A percentile compares a stretch with the other conserved stretches of the same genome.
These are phyloP conservation scores for Ganaspis brasiliensis DNA, from an alignment of 2,888 invertebrate genomes.

Conservation along the genomic window DNA sequence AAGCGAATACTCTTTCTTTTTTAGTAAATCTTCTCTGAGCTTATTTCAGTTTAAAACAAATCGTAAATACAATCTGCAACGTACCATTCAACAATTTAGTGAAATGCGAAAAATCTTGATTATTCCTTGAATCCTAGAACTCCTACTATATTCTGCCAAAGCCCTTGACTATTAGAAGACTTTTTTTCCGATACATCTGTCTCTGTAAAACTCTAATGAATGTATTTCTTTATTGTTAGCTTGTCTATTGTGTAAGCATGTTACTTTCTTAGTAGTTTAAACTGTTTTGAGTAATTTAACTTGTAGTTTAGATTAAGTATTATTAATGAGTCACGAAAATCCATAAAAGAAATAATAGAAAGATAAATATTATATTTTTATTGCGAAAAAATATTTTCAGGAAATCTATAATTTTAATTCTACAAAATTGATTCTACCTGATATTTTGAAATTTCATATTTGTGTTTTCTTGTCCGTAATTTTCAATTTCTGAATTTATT, in stretches of 20 bases:
- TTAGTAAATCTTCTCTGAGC: constrained; percentile 3
- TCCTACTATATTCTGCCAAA: constrained; percentile 67
- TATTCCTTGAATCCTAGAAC: constrained; percentile 52
- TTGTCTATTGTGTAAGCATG: constrained; percentile 67
- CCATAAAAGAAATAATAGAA: too few species aligned
- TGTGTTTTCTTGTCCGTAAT: too few species aligned
- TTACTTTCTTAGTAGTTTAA: constrained; percentile 63
- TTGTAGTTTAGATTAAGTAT: constrained; percentile 37
- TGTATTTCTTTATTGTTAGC: constrained; percentile 66
- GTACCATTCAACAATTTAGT: constrained; percentile 42
- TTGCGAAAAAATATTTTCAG: not conserved
- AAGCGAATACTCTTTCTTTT: not conserved
- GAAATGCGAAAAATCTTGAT: constrained; percentile 32
- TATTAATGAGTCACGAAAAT: constrained; percentile 15
- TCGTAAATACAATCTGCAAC: constrained; percentile 53
- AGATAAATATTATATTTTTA: not conserved
- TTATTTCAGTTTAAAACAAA: not conserved
- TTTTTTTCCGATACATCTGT: constrained; percentile 79
- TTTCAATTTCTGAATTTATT: too few species aligned
- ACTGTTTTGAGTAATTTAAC: constrained; percentile 40
- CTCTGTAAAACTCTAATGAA: constrained; percentile 76
- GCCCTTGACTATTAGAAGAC: constrained; percentile 64
- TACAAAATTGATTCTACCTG: too few species aligned
- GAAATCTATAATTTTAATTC: not conserved
- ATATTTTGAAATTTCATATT: too few species aligned